Base-by-base conservation (phyloP, 2,888 invertebrate species). In the Andrena bicolor region DNA sequence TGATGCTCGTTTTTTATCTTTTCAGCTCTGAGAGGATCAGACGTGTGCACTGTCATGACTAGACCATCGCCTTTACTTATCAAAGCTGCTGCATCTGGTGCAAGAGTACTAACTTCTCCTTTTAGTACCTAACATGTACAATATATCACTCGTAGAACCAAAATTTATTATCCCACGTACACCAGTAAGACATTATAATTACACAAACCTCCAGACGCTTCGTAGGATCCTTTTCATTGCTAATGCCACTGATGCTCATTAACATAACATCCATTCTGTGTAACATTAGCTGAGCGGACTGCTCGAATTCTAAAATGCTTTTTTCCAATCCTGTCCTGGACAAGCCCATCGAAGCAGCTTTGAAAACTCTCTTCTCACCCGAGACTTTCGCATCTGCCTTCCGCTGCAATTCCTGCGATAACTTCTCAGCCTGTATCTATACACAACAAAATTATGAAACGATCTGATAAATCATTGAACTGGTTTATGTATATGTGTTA, bases 51-150 rank as follows among this genome's bases (percentile, higher is more conserved):
- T 56, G 95, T 95, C 92, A 97, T 95, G 32, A 97, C 96, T 60
- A 97, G 94, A 76, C 96, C 96, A 93, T 97, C 97, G 0, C 97
- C 97, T 91, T 96, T 96, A 23, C 97, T 97, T 85, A 97, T 97
- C 48, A 97, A 94, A 76, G 96, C 96, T 6, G 97, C 97, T 79
- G 97, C 97, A 92, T 97, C 97, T 2, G 97, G 97, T 13, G 97
- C 97, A 83, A 97, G 93, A 75, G 94, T 94, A 48, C 95, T 95
- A 82, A 96, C 92, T 92, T 96, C 96, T 86, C 95, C 94, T 91
- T 96, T 96, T 83, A 96, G 91, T 78, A 96, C 94, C 96, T 96
- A 13, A 26, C 13, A 41, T 4, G 4, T 41, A 41, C 41, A 72
- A 63, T n/a, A 68, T 16, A 20, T 51, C 20, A 56, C 16, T 32